Evolutionary conservation across 2,888 invertebrate genomes (phyloP), one percentile per base, ranked within the genome.

Genomic region (Tetragnatha montana): DNA sequence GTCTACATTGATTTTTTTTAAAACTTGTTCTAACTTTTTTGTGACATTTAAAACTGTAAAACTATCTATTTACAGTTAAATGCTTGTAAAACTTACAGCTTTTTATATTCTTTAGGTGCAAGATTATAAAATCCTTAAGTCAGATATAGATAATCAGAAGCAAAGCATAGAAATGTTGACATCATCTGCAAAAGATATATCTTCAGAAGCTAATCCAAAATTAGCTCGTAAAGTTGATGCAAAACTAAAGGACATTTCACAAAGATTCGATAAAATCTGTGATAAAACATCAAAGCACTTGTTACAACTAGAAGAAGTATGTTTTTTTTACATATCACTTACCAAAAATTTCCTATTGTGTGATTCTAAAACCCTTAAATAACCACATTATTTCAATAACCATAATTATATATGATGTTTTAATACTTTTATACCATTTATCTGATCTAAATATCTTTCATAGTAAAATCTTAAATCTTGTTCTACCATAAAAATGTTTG

Each of bases 191-290:
- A 95, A 96, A 91, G 97, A 98, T 93, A 95, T 98, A 6, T 96
- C 98, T 50, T 96, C 97, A 0, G 73, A 81, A 22, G 96, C 96
- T 92, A 98, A 98, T 93, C 96, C 96, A 0, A 95, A 97, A 69
- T 96, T 98, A 89, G 97, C 97, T 0, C 97, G 97, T 94, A 97
- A 97, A 92, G 96, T 98, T 86, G 97, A 98, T 93, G 95, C 96
- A 88, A 96, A 98, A 92, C 95, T 98, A 19, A 96, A 96, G 92
- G 98, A 98, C 92, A 96, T 98, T 1, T 96, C 96, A 89, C 93
- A 93, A 35, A 96, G 97, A 93, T 98, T 97, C 93, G 97, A 97
- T 92, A 97, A 97, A 93, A 94, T 98, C 0, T 95, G 96, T 75
- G 97, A 97, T 91, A 96, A 96, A 91, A 96, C 96, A 0, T 93